Evolutionary conservation across 2,888 invertebrate species (phyloP), one percentile per base, ranked within the genome.

Genomic region (Nomada lathburiana): DNA sequence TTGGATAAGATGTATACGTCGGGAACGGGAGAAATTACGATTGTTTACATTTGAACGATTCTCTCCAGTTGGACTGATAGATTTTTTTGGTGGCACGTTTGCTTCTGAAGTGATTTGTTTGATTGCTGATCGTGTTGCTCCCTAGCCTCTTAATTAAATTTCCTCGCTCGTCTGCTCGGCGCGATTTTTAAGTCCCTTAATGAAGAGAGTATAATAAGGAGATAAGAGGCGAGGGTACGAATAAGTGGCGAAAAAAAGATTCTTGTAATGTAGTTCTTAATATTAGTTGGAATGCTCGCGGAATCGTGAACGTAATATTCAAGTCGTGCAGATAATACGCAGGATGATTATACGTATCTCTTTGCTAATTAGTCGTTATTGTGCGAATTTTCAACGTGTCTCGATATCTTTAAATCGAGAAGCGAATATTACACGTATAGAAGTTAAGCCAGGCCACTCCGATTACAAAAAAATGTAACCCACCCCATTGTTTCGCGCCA

Each of bases 141-240:
- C 7, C 44, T 59, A 3, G 11, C n/a, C 10, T 59, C 55, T 70
- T 29, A 52, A 71, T 71, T 36, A 36, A 16, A 71, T 59, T 18
- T 18, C 44, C 18, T 16, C 16, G 36, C 1, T 16, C 26, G 16
- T 60, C 26, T 60, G 18, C 29, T n/a, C 10, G 50, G 16, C 4
- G 1, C 20, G 47, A 59, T 60, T 62, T 71, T 71, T 36, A 11
- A 3, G 7, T 4, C 50, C 10, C 18, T 50, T 52, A 71, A 71
- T 60, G 70, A 71, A 52, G 60, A 60, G 70, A 50, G 18, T 11
- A 18, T 36, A 23, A 50, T 9, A 36, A 36, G 5, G 50, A 42
- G 52, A 71, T 62, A 52, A 62, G 52, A 71, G 70, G 59, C 10
- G 70, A 50, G 50, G 50, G 59, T 16, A 11, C 29, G 60, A 60